Percentiles rank a stretch among this genome's conserved stretches.
Conservation (phyloP, 1,140 invertebrate genomes). For the Melipona quadrifasciata region DNA sequence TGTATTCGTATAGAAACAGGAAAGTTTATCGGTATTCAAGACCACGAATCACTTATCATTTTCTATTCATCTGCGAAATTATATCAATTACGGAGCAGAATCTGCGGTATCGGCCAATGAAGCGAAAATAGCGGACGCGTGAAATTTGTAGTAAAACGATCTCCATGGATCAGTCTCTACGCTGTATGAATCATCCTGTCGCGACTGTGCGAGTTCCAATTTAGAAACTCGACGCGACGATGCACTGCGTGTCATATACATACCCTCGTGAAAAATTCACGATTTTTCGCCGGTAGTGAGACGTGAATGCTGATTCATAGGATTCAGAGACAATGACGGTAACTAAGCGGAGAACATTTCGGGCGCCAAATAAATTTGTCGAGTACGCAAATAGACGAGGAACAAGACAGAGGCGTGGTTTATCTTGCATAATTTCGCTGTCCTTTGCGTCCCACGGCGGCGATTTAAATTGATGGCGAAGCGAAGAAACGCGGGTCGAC, state of each 20-base stretch:
- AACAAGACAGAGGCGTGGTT: conserved; percentile 11
- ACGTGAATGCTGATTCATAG: conserved; percentile 27
- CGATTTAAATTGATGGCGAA: not conserved
- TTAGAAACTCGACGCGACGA: conserved; percentile 15
- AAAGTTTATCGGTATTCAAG: not conserved
- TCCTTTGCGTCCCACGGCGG: not conserved
- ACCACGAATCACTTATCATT: not conserved
- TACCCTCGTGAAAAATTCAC: not conserved
- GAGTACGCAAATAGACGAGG: conserved; percentile 28
- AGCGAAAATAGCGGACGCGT: not conserved
- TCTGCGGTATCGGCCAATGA: too few species aligned
- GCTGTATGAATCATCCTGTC: not conserved
- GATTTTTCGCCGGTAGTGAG: not conserved
- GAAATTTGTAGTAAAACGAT: not conserved
- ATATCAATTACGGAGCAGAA: not conserved
- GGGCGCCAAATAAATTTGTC: conserved; percentile 36
- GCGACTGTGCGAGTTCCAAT: not conserved
- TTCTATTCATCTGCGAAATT: not conserved
- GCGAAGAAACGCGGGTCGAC: not conserved
- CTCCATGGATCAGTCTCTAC: not conserved
- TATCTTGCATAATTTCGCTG: conserved; percentile 13
- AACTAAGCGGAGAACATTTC: conserved; percentile 8
- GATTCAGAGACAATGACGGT: not conserved
- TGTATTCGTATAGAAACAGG: not conserved
- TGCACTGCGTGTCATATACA: not conserved